phyloP scores from a whole-genome alignment of 1,140 invertebrate genomes.

The Aphidius gifuensis region DNA sequence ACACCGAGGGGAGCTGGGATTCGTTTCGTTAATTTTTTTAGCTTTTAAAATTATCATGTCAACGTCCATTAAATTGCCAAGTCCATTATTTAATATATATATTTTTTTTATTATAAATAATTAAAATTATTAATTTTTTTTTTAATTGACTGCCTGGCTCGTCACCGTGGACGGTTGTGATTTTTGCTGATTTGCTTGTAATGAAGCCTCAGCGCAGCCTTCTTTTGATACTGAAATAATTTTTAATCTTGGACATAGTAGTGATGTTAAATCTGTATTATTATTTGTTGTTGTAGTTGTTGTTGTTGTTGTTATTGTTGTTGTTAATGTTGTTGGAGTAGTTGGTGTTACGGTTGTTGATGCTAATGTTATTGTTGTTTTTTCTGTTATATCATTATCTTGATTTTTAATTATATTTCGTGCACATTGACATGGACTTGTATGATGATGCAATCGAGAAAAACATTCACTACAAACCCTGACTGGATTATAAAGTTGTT shows the following conservation, averaged over 20 bases:
- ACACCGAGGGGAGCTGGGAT: constrained; percentile 1
- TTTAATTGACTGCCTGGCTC: constrained; percentile 33
- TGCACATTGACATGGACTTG: constrained; percentile 46
- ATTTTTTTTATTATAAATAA: not conserved
- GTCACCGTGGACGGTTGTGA: constrained; percentile 34
- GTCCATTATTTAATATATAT: not conserved
- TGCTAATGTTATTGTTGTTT: constrained; percentile 27
- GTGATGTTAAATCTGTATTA: constrained; percentile 27
- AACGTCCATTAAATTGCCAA: not conserved
- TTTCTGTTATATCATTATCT: constrained; percentile 29
- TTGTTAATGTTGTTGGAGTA: not conserved
- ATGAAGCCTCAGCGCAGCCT: constrained; percentile 35
- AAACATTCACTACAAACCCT: constrained; percentile 72
- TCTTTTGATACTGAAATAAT: constrained; percentile 30
- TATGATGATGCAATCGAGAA: constrained; percentile 48
- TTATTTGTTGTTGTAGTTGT: constrained; percentile 18
- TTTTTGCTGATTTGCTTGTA: constrained; percentile 35
- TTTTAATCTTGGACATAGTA: constrained; percentile 36
- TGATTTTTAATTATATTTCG: constrained; percentile 33
- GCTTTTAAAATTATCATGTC: too few species aligned
- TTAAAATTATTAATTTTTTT: constrained; percentile 21
- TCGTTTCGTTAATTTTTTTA: not conserved
- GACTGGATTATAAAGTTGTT: constrained; percentile 78
- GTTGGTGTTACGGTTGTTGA: constrained; percentile 26
- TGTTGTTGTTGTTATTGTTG: constrained; percentile 22